These are phyloP conservation scores for Typhlichthys subterraneus DNA, from an alignment of 2,797 vertebrate genomes.

Conservation along the genomic window DNA sequence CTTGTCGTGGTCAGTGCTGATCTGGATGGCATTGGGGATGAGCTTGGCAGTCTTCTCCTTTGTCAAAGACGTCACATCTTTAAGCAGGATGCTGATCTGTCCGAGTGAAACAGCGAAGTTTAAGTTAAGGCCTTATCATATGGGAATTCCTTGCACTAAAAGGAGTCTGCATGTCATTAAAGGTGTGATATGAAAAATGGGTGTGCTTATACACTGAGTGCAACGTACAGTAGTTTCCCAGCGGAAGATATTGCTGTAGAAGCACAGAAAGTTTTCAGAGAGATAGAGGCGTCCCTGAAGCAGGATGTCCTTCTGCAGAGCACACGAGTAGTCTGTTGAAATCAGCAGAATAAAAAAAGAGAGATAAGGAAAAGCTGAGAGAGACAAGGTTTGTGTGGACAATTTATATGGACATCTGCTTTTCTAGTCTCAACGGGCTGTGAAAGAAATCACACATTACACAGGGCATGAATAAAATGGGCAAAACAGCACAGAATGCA, in stretches of 20 bases:
- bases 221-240: conserved; percentile 89
- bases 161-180: conserved; percentile 35
- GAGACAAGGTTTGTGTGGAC: no score
- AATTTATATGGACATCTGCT: no score
- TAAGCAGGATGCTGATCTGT: conserved; percentile 91
- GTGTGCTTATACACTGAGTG: conserved; percentile 14
- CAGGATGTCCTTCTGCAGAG: conserved; percentile 90
- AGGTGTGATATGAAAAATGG: conserved; percentile 26
- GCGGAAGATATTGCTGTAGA: conserved; percentile 95
- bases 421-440: no score
- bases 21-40: conserved; percentile 93
- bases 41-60: conserved; percentile 94
- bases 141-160: conserved; percentile 37
- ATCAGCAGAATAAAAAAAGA: conserved; percentile 10
- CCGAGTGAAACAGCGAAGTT: conserved; percentile 14
- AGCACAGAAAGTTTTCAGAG: conserved; percentile 92
- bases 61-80: conserved; percentile 87
- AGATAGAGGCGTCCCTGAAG: conserved; percentile 91
- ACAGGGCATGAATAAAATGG: no score
- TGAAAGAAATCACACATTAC: no score
- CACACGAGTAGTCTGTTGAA: conserved; percentile 88
- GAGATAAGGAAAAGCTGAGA: background rate
- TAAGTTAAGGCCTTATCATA: conserved; percentile 27
- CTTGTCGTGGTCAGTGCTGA: conserved; percentile 89
- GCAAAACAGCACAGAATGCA: no score